phyloP scores from a whole-genome alignment of 2,113 vertebrate genomes.

The Mustela lutreola region DNA sequence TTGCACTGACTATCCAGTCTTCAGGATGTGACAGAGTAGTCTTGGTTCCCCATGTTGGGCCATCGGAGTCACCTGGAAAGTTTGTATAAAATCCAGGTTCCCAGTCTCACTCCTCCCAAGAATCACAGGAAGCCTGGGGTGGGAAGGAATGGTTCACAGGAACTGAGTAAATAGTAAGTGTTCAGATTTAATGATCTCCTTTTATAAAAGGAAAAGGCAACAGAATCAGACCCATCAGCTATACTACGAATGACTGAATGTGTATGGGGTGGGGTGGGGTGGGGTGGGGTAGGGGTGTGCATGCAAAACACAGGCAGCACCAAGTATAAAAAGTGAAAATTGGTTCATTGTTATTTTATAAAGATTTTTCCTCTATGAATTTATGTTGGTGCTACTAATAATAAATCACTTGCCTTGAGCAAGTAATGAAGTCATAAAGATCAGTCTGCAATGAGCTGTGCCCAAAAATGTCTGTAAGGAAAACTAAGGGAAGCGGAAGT shows the following conservation, averaged over 20 bases:
- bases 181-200: neutral
- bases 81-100: neutral
- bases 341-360: neutral
- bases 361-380: slow-evolving; percentile 48
- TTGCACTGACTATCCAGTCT: neutral
- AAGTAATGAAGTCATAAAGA: slow-evolving; percentile 7
- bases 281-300: no score
- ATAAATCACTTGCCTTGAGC: slow-evolving; percentile 36
- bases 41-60: neutral
- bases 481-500: neutral
- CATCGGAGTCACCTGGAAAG: neutral
- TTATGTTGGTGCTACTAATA: neutral
- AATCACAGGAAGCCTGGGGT: neutral
- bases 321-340: neutral
- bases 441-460: neutral
- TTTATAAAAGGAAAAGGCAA: neutral
- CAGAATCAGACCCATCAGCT: neutral
- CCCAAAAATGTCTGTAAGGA: neutral
- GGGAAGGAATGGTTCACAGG: neutral
- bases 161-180: neutral
- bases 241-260: neutral
- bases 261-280: neutral
- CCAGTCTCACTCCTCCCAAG: neutral
- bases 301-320: neutral
- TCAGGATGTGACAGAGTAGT: neutral